Percentiles rank a stretch among this genome's conserved stretches.
Evolutionary conservation across 1,140 invertebrate genomes (phyloP).

Genomic region (Brachionus rubens): DNA sequence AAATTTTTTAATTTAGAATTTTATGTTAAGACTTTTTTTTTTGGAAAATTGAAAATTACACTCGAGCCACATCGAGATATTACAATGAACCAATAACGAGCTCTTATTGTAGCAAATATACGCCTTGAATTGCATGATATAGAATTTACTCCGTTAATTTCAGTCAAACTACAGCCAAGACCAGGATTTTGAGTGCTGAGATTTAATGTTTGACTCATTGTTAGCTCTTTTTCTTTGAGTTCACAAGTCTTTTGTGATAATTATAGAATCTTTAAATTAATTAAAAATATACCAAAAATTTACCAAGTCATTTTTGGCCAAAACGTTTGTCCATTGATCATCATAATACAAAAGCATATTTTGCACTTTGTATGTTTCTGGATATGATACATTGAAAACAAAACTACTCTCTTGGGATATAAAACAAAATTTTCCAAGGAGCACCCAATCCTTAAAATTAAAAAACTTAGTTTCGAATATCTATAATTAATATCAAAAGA

Average conservation of each 20-base stretch:
- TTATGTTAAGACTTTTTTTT: neutral
- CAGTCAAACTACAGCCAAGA: neutral
- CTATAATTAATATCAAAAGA: neutral
- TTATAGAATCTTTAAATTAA: neutral
- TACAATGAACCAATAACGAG: constrained; percentile 38
- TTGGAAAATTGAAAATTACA: neutral
- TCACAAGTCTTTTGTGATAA: neutral
- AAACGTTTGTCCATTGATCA: constrained; percentile 35
- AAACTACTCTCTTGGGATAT: constrained; percentile 5
- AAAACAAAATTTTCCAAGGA: constrained; percentile 45
- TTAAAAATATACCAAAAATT: neutral
- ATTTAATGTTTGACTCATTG: neutral
- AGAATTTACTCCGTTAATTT: neutral
- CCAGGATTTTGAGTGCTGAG: neutral
- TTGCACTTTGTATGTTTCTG: constrained; percentile 4
- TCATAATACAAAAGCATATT: constrained; percentile 43
- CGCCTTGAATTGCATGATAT: neutral
- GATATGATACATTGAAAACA: constrained; percentile 13
- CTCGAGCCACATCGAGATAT: constrained; percentile 12
- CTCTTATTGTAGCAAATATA: neutral
- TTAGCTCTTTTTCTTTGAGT: constrained; percentile 25
- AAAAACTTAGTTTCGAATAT: neutral
- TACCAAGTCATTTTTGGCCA: neutral
- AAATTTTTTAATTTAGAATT: neutral
- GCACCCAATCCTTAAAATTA: constrained; percentile 2